Base-by-base conservation (phyloP, 2,113 vertebrate species). In the Platysteira castanea region DNA sequence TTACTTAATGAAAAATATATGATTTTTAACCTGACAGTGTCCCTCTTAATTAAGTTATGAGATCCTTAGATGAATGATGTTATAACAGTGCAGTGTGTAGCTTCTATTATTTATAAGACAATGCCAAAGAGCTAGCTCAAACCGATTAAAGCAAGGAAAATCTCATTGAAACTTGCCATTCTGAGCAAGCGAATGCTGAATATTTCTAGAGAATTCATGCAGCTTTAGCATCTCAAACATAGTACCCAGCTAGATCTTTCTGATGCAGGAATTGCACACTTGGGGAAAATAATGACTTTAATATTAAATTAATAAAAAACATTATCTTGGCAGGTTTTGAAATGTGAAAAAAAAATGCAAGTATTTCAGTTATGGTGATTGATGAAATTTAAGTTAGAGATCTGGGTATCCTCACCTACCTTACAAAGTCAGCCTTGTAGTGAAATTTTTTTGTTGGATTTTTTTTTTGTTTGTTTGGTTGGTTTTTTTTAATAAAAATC, bases 21-120 rank as follows among this genome's bases (percentile, higher is more conserved):
- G 95, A 95, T 97, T 97, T 97, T 96, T 97, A 96, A 97, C 95
- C 76, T 96, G 95, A 96, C 97, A 97, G 27, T 96, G 93, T 97
- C 90, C 82, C 90, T 95, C 89, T 97, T 97, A 97, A 97, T 97
- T 97, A 97, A 97, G 96, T 96, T 97, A 96, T 97, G 93, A 97
- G 95, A 84, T 96, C 78, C 71, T 94, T 86, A 96, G 96, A 97
- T 96, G 95, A 96, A 95, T 97, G 93, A 97, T 97, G 92, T 97
- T 97, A 93, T 96, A 97, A 88, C 95, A 96, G 88, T 94, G 90
- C 95, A 82, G 93, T 94, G 76, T 97, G 95, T 96, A 93, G 93
- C 91, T 94, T 97, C 61, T 95, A 93, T 97, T 97, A 97, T 96
- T 97, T 95, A 97, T 96, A 96, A 95, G 88, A 94, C 84, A 93